Evolutionary conservation across 2,113 vertebrate genomes (phyloP), one percentile per base, ranked within the genome.

Genomic region (Daubentonia madagascariensis): DNA sequence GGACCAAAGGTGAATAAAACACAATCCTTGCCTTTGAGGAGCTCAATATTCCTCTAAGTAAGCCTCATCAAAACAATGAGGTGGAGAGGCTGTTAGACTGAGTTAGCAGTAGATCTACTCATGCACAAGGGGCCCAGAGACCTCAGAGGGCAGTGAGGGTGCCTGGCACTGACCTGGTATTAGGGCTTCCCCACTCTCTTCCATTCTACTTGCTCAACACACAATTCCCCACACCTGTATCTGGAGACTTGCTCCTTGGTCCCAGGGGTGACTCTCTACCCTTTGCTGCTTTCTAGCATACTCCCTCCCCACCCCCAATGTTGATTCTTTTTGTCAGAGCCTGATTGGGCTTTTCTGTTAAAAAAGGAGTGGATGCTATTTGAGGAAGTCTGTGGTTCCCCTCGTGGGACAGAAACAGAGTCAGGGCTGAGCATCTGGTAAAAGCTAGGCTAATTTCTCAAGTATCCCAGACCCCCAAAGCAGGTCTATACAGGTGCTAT

Each of bases 381-480:
- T 75, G 78, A 91, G 57, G 25, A 72, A 91, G 11, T 16, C 52
- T 0, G 1, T 43, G 72, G 5, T 78, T 97, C 94, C 54, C 61
- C 67, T 75, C 57, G 50, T 52, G 23, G 30, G 48, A 50, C 76
- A 59, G 28, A 59, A 83, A 85, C 25, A 43, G 35, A 90, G 48
- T 70, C 75, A 91, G 61, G 54, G 45, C 37, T 91, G 59, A 94
- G 22, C 43, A 80, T 72, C 65, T 94, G 94, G 83, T 76, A 54
- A 68, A 59, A 81, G 25, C 28, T 95, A 59, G 96, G 23, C 43
- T 84, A 91, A 85, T 94, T 40, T 86, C 68, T 96, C 54, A 70
- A 78, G 75, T 57, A 40, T 73, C 10, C 20, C 20, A 32, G 12
- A 20, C 8, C 16, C 16, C 20, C 37, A 52, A n/a, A 85, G 16